Evolutionary conservation across 2,797 vertebrate species (phyloP).

Genomic region (Premnoplex brunnescens): DNA sequence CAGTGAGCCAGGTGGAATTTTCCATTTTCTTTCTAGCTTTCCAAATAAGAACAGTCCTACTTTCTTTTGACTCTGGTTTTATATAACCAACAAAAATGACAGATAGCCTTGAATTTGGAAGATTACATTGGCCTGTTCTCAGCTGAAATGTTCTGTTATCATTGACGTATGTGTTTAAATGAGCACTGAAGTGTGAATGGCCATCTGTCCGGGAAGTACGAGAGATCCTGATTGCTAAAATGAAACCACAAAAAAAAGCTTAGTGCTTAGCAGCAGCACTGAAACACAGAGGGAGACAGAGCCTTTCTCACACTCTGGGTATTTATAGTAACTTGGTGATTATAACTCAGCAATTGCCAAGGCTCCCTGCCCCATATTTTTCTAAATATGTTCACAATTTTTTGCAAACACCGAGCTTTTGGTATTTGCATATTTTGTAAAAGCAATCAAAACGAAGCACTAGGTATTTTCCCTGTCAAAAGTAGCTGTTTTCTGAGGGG

Average conservation of each 20-base stretch:
- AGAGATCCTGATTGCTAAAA: constrained; percentile 58
- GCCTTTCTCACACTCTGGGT: constrained; percentile 14
- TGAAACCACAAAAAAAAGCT: constrained; percentile 48
- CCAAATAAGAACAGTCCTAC: constrained; percentile 39
- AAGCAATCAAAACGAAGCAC: neutral
- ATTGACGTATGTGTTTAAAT: constrained; percentile 72
- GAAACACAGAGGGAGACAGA: neutral
- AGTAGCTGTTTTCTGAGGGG: neutral
- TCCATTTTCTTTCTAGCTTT: neutral
- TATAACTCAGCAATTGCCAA: constrained; percentile 50
- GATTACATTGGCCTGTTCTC: constrained; percentile 62
- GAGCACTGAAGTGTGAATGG: constrained; percentile 68
- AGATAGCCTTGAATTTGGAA: constrained; percentile 71
- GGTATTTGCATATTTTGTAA: constrained; percentile 2
- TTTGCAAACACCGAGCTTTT: neutral
- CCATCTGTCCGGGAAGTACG: constrained; percentile 76
- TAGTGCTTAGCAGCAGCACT: constrained; percentile 30
- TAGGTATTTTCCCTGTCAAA: neutral
- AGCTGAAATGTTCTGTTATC: constrained; percentile 74
- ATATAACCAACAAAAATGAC: constrained; percentile 71
- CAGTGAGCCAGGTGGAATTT: constrained; percentile 45
- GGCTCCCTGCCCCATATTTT: constrained; percentile 33
- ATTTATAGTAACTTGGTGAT: constrained; percentile 53
- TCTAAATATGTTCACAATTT: constrained; percentile 5
- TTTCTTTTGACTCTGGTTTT: constrained; percentile 50